Evolutionary conservation across 2,797 vertebrate species (phyloP).

Genomic region (Melanotaenia pygmaea): DNA sequence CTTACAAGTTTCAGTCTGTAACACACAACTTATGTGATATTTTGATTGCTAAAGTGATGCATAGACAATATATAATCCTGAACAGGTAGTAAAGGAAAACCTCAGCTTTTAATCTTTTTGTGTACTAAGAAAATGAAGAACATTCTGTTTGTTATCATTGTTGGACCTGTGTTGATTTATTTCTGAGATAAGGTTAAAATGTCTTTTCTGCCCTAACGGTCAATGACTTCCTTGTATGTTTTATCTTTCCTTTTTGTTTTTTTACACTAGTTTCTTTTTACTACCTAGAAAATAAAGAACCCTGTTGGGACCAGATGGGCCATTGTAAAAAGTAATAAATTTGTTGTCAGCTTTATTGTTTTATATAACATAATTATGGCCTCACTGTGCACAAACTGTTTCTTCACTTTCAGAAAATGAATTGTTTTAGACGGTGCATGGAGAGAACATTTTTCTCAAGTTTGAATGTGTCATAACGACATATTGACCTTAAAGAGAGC

Average conservation of each 20-base stretch:
- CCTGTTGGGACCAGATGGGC: conserved; percentile 52
- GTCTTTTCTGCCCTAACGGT: conserved; percentile 1
- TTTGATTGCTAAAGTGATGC: background rate
- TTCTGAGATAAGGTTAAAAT: conserved; percentile 22
- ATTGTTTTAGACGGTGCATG: conserved; percentile 23
- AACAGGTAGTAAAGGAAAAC: background rate
- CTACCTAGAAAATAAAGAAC: background rate
- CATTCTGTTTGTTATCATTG: conserved; percentile 9
- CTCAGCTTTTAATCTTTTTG: background rate
- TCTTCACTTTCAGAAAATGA: conserved; percentile 40
- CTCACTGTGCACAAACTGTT: conserved; percentile 46
- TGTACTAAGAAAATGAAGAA: background rate
- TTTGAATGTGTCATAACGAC: conserved; percentile 8
- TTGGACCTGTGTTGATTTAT: conserved; percentile 14
- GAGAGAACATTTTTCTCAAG: conserved; percentile 3
- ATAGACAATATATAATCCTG: background rate
- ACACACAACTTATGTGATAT: background rate
- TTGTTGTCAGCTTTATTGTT: conserved; percentile 46
- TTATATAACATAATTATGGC: conserved; percentile 52
- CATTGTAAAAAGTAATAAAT: conserved; percentile 46
- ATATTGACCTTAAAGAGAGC: conserved; percentile 8
- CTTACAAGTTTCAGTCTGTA: too few species aligned
- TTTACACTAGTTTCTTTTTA: conserved; percentile 15
- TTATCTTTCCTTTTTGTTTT: background rate
- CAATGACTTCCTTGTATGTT: background rate